Conservation (phyloP, 2,113 vertebrate species). For the Marcusenius ussheri region DNA sequence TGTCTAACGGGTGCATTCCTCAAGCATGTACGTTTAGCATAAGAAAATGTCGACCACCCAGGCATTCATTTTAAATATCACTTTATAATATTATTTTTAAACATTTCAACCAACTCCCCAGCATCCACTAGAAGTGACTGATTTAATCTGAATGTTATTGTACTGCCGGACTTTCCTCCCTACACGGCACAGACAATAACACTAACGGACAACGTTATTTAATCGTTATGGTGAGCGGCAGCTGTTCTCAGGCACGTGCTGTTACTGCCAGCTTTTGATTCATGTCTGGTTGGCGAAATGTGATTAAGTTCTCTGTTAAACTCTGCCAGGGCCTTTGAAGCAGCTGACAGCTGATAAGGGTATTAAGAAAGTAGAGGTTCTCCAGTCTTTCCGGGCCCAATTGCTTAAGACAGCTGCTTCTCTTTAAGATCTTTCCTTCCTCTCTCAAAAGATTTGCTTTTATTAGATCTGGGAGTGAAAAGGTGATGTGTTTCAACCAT, state of each 20-base stretch:
- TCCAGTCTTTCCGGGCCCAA: conserved; percentile 18
- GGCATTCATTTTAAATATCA: not conserved
- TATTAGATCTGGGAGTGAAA: not conserved
- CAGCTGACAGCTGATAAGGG: conserved; percentile 30
- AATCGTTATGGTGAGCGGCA: not conserved
- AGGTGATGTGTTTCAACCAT: not conserved
- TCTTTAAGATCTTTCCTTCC: not conserved
- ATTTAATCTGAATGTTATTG: not conserved
- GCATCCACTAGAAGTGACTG: not conserved
- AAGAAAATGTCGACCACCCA: not conserved
- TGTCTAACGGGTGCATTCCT: not conserved
- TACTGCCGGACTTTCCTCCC: not conserved
- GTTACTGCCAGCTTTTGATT: conserved; percentile 24
- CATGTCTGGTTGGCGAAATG: conserved; percentile 26
- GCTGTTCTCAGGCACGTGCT: conserved; percentile 6
- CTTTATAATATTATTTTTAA: not conserved
- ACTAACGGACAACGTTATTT: not conserved
- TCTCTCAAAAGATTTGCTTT: conserved; percentile 13
- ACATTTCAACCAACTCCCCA: not conserved
- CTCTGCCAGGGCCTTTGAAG: conserved; percentile 20
- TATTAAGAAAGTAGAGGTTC: conserved; percentile 20
- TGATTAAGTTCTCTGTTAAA: conserved; percentile 30
- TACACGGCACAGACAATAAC: not conserved
- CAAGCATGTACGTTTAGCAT: not conserved
- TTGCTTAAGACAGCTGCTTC: conserved; percentile 11